Conservation (phyloP, 2,888 invertebrate genomes). For the Elysia crispata region DNA sequence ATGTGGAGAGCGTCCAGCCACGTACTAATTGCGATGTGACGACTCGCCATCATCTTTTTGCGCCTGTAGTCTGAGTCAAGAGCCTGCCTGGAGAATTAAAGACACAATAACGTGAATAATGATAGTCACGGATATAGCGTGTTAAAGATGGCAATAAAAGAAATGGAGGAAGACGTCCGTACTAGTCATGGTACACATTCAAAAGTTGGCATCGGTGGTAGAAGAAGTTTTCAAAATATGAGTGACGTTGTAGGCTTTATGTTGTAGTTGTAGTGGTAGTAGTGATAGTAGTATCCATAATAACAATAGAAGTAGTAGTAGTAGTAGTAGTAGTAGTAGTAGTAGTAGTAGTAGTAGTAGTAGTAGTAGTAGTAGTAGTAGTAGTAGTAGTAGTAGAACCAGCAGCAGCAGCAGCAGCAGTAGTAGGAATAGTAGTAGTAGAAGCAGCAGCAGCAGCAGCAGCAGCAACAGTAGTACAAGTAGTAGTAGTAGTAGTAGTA, state of each 20-base stretch:
- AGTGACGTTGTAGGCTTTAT: not conserved
- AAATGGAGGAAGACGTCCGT: too few relatives aligned
- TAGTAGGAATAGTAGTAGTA: not conserved
- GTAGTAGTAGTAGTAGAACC: not conserved
- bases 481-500: slow-evolving; percentile 3
- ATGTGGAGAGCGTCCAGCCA: slow-evolving; percentile 83
- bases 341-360: not conserved
- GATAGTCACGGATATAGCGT: too few relatives aligned
- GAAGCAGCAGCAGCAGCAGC: not conserved
- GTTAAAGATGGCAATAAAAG: too few relatives aligned
- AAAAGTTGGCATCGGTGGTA: too few relatives aligned
- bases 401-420: not conserved
- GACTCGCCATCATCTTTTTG: slow-evolving; percentile 60
- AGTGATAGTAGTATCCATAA: not conserved
- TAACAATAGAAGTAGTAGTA: not conserved
- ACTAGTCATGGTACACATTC: too few relatives aligned
- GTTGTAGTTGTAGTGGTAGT: not conserved
- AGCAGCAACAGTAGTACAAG: not conserved
- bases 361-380: not conserved
- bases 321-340: not conserved
- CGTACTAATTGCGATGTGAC: slow-evolving; percentile 68
- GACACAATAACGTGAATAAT: not conserved
- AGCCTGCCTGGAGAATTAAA: slow-evolving; percentile 61
- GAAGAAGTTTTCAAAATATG: too few relatives aligned
- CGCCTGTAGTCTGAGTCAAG: slow-evolving; percentile 60